Conservation (phyloP, 2,888 invertebrate species). For the Sthenelais limicola region DNA sequence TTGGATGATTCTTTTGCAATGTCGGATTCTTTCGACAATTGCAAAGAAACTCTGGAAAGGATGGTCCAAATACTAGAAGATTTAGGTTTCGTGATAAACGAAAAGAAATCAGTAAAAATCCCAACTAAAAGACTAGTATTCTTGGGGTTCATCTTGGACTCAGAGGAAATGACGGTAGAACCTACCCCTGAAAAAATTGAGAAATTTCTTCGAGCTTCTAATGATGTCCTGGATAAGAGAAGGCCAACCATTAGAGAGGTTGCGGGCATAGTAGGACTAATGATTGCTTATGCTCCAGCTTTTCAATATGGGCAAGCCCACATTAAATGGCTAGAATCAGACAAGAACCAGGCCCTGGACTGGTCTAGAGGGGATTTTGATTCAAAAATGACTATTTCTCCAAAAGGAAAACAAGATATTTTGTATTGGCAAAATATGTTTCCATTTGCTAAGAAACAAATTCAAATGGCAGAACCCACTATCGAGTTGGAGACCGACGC, state of each 20-base stretch:
- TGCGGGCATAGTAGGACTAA: neutral
- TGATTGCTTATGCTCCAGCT: neutral
- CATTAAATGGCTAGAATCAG: neutral
- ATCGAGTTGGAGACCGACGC: neutral
- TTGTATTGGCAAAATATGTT: no score
- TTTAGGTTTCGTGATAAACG: neutral
- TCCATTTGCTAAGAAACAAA: no score
- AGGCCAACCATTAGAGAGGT: neutral
- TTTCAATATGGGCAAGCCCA: neutral
- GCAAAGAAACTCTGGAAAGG: neutral
- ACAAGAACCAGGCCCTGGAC: slow-evolving; percentile 5
- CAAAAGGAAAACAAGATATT: neutral
- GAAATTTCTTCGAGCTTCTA: neutral
- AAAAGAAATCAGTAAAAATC: neutral
- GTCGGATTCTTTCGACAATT: neutral
- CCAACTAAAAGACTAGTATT: neutral
- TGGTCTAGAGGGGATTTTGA: neutral
- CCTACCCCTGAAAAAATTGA: neutral
- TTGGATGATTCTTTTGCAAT: slow-evolving; percentile 8
- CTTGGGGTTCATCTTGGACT: slow-evolving; percentile 8
- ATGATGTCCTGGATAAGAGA: neutral
- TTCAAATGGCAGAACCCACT: neutral
- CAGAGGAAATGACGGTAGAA: neutral
- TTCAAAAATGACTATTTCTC: neutral
- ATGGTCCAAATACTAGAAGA: neutral